Conservation (phyloP, 2,888 invertebrate species). For the Drosophila maculinotata region DNA sequence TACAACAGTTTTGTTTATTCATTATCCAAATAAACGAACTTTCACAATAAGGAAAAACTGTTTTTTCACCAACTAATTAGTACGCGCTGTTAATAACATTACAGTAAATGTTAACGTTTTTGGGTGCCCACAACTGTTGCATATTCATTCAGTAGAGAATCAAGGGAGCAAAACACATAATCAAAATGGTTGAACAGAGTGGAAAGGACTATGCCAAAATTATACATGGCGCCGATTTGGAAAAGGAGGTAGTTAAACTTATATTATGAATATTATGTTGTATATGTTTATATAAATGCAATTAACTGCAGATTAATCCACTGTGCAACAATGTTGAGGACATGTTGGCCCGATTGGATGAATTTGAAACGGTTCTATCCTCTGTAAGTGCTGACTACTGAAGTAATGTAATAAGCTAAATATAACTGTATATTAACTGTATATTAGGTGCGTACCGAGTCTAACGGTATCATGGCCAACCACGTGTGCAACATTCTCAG, state of each 20-base stretch:
- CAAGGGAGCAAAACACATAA: slow-evolving; percentile 34
- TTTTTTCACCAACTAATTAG: no score
- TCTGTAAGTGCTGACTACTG: slow-evolving; percentile 77
- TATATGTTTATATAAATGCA: not conserved
- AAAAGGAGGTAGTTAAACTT: slow-evolving; percentile 84
- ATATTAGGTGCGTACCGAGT: slow-evolving; percentile 81
- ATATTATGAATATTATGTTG: no score
- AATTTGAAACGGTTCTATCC: slow-evolving; percentile 88
- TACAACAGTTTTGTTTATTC: not conserved
- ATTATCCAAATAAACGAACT: no score
- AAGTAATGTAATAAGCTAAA: not conserved
- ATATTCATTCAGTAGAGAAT: slow-evolving; percentile 1
- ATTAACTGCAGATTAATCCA: slow-evolving; percentile 84
- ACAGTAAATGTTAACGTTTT: not conserved
- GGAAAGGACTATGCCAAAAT: slow-evolving; percentile 87
- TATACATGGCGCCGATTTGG: slow-evolving; percentile 86
- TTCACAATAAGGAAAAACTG: no score
- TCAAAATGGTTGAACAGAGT: slow-evolving; percentile 85
- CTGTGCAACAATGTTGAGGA: slow-evolving; percentile 89
- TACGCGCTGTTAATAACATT: not conserved
- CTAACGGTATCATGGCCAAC: slow-evolving; percentile 81
- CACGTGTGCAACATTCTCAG: slow-evolving; percentile 86
- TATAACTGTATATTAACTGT: no score
- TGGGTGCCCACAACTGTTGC: slow-evolving; percentile 16
- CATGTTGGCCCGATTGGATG: slow-evolving; percentile 89